Conservation (phyloP, 2,797 vertebrate genomes). For the Malacoctenus gilli region DNA sequence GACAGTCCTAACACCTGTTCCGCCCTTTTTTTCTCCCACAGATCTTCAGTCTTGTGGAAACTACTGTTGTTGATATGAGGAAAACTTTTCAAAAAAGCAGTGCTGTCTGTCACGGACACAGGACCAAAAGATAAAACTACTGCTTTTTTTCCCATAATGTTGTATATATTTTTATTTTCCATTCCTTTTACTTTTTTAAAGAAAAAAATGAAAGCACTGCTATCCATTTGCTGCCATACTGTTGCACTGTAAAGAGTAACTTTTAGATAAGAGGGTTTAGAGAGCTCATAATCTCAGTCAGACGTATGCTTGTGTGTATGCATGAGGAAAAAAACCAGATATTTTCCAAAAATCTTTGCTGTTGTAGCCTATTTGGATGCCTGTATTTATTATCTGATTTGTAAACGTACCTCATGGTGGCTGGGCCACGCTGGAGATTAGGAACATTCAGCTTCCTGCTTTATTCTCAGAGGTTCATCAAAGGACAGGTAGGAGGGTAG, state of each 20-base stretch:
- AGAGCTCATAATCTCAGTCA: constrained; percentile 68
- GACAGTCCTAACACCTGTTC: constrained; percentile 45
- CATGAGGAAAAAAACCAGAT: constrained; percentile 59
- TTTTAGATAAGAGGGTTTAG: constrained; percentile 70
- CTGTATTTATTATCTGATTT: constrained; percentile 83
- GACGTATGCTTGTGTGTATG: constrained; percentile 75
- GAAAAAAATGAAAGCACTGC: constrained; percentile 75
- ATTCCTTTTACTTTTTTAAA: constrained; percentile 67
- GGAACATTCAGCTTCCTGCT: constrained; percentile 65
- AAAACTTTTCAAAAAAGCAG: constrained; percentile 71
- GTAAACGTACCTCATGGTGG: constrained; percentile 77
- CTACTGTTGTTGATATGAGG: constrained; percentile 74
- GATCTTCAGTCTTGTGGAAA: constrained; percentile 68
- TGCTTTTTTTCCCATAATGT: constrained; percentile 75
- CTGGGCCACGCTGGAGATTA: constrained; percentile 79
- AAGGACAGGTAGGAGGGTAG: constrained; percentile 63
- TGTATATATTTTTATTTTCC: constrained; percentile 79
- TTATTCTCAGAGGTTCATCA: constrained; percentile 74
- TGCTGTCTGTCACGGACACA: constrained; percentile 68
- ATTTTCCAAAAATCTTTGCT: constrained; percentile 67
- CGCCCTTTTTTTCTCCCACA: constrained; percentile 35
- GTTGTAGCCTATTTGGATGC: constrained; percentile 71
- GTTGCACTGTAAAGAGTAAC: constrained; percentile 79
- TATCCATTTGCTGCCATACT: constrained; percentile 79
- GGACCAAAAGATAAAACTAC: constrained; percentile 80